Evolutionary conservation across 2,113 vertebrate genomes (phyloP), one percentile per base, ranked within the genome.

Genomic region (Cebus imitator): DNA sequence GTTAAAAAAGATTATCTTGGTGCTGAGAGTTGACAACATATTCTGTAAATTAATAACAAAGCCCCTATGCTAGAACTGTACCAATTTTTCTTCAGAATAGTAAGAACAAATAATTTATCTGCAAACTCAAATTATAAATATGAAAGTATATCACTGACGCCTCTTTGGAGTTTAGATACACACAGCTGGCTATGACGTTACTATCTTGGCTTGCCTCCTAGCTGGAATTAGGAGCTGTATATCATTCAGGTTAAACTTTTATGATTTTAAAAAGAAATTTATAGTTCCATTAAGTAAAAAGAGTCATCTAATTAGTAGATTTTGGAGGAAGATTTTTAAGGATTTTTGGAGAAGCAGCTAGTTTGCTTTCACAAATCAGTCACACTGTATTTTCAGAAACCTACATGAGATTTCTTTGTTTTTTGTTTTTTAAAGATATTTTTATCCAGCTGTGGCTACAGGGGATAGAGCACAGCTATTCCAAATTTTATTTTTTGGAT

Each of bases 61-160:
- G 30, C 17, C n/a, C n/a, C 43, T 3, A 43, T 61, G 13, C 14
- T 82, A 94, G 35, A 92, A 66, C 23, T 35, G 10, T 81, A 64
- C 40, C 37, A 91, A 5, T 43, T 96, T 92, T 97, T 91, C 73
- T 93, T 96, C 76, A 92, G 43, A 93, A 68, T 11, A 78, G 35
- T 92, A 86, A 95, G 78, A 94, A 95, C 35, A 97, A 97, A 90
- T 86, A 75, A 91, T 96, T 93, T 95, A 70, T 94, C 68, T 90
- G 61, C 50, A 83, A 81, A 86, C 45, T 70, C 35, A 73, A 61
- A 86, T 17, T 96, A 48, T 96, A 91, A 95, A 88, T 92, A 94
- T 76, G 90, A 84, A 88, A 90, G 10, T 37, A 68, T 72, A n/a
- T 81, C 84, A 52, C 80, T 96, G 81, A 95, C 75, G 86, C 32